phyloP scores from a whole-genome alignment of 1,140 invertebrate species.

The Callitettix versicolor region DNA sequence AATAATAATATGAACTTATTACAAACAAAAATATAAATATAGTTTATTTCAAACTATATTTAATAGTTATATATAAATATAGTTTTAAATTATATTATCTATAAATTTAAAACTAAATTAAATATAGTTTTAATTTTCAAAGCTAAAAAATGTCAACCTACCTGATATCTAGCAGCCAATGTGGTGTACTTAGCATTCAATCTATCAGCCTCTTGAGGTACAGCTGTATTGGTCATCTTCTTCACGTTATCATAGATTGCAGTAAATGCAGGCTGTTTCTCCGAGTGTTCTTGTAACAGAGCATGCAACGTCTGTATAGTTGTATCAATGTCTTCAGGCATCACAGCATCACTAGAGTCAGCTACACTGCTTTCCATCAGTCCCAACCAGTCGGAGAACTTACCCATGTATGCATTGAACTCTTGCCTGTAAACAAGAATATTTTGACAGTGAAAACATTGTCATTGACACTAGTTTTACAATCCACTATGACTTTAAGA shows the following conservation, averaged over 20 bases:
- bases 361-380: slow-evolving; percentile 58
- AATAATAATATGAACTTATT: too few species aligned
- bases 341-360: slow-evolving; percentile 53
- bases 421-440: slow-evolving; percentile 49
- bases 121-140: too few species aligned
- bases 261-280: slow-evolving; percentile 61
- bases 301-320: slow-evolving; percentile 67
- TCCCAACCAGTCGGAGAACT: slow-evolving; percentile 77
- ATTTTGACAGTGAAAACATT: not conserved
- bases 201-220: slow-evolving; percentile 56
- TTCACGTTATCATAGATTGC: slow-evolving; percentile 74
- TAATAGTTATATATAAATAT: too few species aligned
- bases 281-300: slow-evolving; percentile 66
- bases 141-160: too few species aligned
- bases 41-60: too few species aligned
- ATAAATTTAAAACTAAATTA: too few species aligned
- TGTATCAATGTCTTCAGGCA: slow-evolving; percentile 44
- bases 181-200: slow-evolving; percentile 62
- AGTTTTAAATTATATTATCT: too few species aligned
- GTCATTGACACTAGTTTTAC: too few species aligned
- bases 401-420: slow-evolving; percentile 66
- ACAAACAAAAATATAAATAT: too few species aligned
- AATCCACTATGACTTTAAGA: too few species aligned
- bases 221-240: slow-evolving; percentile 53
- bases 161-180: slow-evolving; percentile 62